Conservation (phyloP, 2,113 vertebrate genomes). For the Microtus montanus region DNA sequence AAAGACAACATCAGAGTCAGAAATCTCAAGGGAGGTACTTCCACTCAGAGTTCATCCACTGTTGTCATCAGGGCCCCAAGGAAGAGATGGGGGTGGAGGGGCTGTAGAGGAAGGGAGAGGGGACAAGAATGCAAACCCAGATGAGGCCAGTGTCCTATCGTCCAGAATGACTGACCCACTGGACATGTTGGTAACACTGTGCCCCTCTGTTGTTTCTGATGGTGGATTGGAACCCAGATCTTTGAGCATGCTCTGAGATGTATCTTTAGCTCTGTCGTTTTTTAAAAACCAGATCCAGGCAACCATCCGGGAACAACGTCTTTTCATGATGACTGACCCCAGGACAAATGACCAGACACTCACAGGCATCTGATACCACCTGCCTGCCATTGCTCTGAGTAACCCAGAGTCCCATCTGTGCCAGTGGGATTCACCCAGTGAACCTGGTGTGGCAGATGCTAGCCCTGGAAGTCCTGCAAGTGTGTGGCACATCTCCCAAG, state of each 20-base stretch:
- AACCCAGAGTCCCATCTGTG: neutral
- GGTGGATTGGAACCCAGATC: neutral
- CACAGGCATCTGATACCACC: neutral
- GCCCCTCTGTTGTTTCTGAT: neutral
- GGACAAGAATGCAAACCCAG: neutral
- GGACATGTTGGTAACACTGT: neutral
- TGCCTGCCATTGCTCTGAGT: too few species aligned
- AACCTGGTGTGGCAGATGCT: neutral
- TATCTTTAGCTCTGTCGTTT: neutral
- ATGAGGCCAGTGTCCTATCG: neutral
- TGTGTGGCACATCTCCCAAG: accelerated
- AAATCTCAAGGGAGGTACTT: neutral
- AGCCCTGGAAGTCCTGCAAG: neutral
- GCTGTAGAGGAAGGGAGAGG: neutral
- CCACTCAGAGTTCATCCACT: neutral
- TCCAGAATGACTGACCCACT: neutral
- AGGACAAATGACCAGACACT: neutral
- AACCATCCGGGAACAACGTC: neutral
- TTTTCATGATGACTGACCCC: neutral
- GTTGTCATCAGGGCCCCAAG: neutral
- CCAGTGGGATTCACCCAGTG: neutral
- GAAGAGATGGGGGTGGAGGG: neutral
- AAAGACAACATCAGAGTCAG: neutral
- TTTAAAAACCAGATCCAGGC: neutral
- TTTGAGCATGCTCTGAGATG: neutral